phyloP scores from a whole-genome alignment of 1,140 invertebrate species.

The Pinna nobilis region DNA sequence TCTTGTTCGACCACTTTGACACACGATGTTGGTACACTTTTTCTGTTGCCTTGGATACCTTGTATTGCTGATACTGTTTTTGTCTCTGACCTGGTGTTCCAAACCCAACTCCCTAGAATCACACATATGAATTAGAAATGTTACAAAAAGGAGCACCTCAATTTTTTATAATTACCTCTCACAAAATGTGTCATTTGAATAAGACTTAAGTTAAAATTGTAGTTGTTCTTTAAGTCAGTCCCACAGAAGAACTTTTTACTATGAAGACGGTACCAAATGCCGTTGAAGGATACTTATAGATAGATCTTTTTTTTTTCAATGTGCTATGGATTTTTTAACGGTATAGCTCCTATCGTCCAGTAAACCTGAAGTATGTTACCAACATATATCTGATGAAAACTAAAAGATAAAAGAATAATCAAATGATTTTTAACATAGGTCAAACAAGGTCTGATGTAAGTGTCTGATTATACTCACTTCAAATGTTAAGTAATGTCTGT shows the following conservation, averaged over 20 bases:
- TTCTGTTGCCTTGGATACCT: conserved; percentile 83
- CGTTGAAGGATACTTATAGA: no score
- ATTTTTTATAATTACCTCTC: background rate
- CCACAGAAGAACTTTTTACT: no score
- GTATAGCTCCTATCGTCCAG: no score
- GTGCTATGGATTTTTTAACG: no score
- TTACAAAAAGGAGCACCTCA: background rate
- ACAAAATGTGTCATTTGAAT: no score
- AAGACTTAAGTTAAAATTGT: no score
- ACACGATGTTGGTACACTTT: conserved; percentile 86
- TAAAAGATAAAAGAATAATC: background rate
- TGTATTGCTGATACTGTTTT: conserved; percentile 83
- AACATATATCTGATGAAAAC: no score
- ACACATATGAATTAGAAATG: background rate
- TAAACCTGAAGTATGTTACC: no score
- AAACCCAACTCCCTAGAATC: conserved; percentile 79
- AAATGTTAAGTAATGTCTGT: conserved; percentile 88
- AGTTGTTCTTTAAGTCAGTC: no score
- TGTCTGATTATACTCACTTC: conserved; percentile 73
- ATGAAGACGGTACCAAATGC: no score
- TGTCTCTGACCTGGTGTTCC: conserved; percentile 86
- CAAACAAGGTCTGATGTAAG: background rate
- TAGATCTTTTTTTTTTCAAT: no score
- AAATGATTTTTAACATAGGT: background rate
- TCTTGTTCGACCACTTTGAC: conserved; percentile 75